Evolutionary conservation across 2,888 invertebrate genomes (phyloP), one percentile per base, ranked within the genome.

Genomic region (Andrena fulva): DNA sequence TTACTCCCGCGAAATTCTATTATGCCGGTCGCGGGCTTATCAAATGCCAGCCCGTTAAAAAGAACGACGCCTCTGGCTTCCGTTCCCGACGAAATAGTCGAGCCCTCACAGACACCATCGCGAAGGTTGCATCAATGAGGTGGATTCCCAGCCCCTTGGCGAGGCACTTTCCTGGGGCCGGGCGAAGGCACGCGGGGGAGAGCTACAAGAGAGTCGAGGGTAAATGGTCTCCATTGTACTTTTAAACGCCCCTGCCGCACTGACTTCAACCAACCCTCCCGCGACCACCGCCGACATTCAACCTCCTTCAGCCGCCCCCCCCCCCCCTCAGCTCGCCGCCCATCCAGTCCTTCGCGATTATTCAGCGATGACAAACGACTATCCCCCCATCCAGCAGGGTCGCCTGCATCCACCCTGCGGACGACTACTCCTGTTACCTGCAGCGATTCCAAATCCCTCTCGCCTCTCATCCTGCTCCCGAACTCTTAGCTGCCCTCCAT

Each of bases 211-310:
- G 87, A 89, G 82, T 75, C 81, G 85, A 87, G 87, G 85, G 89
- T 91, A 91, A 91, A 91, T 91, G 89, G 90, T 91, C 91, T 89
- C 90, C 85, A 92, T 92, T 92, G 91, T 92, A 91, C 90, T 91
- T 91, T 91, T 91, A 91, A 91, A 90, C 89, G 88, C 74, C 86
- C 86, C 79, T 77, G 80, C 85, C 85, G 74, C 81, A 31, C 50
- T 71, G 68, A 75, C 84, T 87, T 83, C 82, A 80, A 77, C 74
- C 60, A 70, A 56, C 48, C 62, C 24, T 63, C 77, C 70, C 42
- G 12, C 63, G 54, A 24, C 66, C 54, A 59, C 20, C 67, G 42
- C 31, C 74, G 77, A 80, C 80, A 64, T 77, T 85, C 77, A 84
- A 70, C 85, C 84, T 63, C 67, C 79, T 74, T 70, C 63, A 42